Conservation (phyloP, 2,113 vertebrate genomes). For the Oryzias melastigma region DNA sequence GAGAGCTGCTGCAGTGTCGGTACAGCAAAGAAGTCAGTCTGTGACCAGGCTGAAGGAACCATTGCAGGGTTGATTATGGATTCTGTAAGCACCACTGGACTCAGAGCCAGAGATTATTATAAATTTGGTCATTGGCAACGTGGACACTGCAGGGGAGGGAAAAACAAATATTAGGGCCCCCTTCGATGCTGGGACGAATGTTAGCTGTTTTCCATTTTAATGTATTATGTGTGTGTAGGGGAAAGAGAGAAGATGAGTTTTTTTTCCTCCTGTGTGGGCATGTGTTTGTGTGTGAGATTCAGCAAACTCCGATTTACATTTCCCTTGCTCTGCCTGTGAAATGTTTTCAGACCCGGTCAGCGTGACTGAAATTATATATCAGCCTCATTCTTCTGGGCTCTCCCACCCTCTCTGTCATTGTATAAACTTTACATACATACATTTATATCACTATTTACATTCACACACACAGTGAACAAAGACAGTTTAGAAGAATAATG, state of each 20-base stretch:
- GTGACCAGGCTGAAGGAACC: conserved; percentile 46
- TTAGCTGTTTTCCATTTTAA: conserved; percentile 82
- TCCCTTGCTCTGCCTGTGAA: conserved; percentile 67
- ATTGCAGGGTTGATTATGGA: conserved; percentile 71
- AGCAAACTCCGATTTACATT: conserved; percentile 76
- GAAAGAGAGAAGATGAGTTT: conserved; percentile 63
- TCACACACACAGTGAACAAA: conserved; percentile 36
- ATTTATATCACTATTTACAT: conserved; percentile 34
- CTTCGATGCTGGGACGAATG: conserved; percentile 69
- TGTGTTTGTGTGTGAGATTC: conserved; percentile 52
- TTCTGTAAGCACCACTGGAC: conserved; percentile 69
- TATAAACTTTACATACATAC: conserved; percentile 29
- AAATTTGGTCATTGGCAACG: conserved; percentile 80
- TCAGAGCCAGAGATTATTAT: conserved; percentile 78
- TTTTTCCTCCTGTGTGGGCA: conserved; percentile 25
- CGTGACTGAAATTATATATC: conserved; percentile 78
- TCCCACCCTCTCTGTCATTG: conserved; percentile 22
- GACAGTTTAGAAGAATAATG: conserved; percentile 14
- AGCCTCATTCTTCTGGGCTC: conserved; percentile 35
- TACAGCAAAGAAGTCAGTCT: conserved; percentile 35
- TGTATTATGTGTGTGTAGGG: conserved; percentile 76
- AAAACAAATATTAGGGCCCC: conserved; percentile 80
- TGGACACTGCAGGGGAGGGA: conserved; percentile 76
- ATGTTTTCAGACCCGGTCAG: conserved; percentile 76
- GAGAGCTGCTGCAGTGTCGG: conserved; percentile 20